Conservation (phyloP, 2,888 invertebrate species). For the Lapara coniferarum region DNA sequence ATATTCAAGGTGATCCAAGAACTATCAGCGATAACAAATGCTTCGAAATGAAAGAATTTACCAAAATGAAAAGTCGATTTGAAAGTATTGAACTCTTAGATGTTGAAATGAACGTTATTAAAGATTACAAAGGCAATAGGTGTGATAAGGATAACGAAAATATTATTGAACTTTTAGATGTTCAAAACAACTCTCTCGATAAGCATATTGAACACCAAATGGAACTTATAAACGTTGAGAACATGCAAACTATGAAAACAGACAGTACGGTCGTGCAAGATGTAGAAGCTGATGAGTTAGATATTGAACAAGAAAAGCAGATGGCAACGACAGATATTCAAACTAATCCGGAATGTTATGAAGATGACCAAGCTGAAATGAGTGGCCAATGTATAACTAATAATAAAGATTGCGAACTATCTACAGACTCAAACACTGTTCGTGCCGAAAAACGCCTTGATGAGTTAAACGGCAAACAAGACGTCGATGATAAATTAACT, state of each 20-base stretch:
- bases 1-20: not conserved
- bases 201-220: not conserved
- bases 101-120: not conserved
- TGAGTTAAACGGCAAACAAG: not conserved
- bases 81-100: not conserved
- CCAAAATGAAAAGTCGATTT: not conserved
- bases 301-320: too few relatives aligned
- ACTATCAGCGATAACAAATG: not conserved
- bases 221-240: not conserved
- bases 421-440: not conserved
- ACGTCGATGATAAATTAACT: conserved; percentile 10
- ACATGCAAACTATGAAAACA: not conserved
- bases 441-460: conserved; percentile 18
- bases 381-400: not conserved
- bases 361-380: not conserved
- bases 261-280: not conserved
- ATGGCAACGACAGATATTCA: not conserved
- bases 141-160: not conserved
- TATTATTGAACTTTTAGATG: not conserved
- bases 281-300: too few relatives aligned
- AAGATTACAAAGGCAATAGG: not conserved
- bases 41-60: too few relatives aligned
- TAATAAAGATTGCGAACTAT: not conserved
- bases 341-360: not conserved
- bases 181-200: not conserved